Conservation (phyloP, 2,113 vertebrate species). For the Gorsachius goisagi region DNA sequence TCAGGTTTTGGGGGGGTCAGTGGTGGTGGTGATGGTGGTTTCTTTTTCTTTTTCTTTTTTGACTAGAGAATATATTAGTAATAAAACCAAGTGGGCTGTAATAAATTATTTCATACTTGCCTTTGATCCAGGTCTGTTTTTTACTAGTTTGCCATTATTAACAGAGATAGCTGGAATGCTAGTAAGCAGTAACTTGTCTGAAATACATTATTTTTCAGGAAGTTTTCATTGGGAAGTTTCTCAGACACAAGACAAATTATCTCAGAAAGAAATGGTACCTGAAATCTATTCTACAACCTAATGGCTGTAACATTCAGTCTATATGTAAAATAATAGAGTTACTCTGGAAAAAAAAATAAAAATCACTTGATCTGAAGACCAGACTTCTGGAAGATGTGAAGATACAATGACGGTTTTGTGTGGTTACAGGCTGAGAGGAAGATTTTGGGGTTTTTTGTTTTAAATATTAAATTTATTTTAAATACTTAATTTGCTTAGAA, state of each 20-base stretch:
- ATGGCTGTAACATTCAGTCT: neutral
- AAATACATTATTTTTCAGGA: neutral
- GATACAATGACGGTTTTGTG: neutral
- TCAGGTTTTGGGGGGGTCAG: neutral
- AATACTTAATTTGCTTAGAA: neutral
- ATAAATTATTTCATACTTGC: neutral
- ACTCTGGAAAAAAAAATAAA: neutral
- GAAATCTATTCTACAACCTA: neutral
- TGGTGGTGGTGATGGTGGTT: rapidly evolving
- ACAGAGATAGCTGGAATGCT: neutral
- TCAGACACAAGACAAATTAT: neutral
- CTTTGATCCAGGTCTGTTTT: neutral
- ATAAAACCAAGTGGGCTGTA: neutral
- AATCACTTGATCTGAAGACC: neutral
- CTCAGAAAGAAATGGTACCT: neutral
- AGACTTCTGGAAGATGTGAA: neutral
- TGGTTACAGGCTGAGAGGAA: neutral
- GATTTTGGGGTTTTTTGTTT: neutral
- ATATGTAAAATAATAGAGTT: neutral
- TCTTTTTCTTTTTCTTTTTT: neutral
- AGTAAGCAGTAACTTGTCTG: neutral
- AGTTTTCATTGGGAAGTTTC: neutral
- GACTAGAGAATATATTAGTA: neutral
- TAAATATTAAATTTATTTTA: neutral
- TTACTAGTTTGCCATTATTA: neutral